These are phyloP conservation scores for Stomatorhinus walkeri DNA, from an alignment of 2,797 vertebrate genomes.

Conservation along the genomic window DNA sequence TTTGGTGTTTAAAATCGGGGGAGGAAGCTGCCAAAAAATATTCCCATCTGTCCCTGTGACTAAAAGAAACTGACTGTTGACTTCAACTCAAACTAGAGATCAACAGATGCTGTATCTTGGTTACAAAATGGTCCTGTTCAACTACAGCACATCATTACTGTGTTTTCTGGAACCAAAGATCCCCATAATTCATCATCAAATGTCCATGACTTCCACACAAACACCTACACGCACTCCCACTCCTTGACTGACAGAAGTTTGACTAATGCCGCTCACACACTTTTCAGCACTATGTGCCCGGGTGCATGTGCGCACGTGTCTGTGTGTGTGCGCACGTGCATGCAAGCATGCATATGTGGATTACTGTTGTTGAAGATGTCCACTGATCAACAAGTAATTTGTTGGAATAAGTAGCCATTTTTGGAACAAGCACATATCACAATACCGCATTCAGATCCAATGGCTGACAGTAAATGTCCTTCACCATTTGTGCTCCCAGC, in stretches of 20 bases:
- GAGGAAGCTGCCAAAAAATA: slow-evolving; percentile 23
- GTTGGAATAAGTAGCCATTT: neutral
- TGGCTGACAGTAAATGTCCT: neutral
- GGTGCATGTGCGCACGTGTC: neutral
- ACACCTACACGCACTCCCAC: slow-evolving; percentile 20
- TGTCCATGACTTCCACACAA: neutral
- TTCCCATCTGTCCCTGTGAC: slow-evolving; percentile 35
- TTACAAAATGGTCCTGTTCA: slow-evolving; percentile 2
- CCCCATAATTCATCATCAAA: slow-evolving; percentile 5
- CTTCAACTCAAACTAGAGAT: neutral
- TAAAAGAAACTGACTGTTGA: slow-evolving; percentile 26
- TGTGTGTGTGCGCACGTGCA: neutral
- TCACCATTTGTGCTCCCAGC: neutral
- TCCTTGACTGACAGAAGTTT: slow-evolving; percentile 16
- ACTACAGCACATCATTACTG: neutral
- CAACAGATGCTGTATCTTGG: slow-evolving; percentile 6
- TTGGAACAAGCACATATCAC: neutral
- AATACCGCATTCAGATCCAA: neutral
- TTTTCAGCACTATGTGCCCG: neutral
- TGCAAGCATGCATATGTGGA: neutral
- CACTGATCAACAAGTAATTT: neutral
- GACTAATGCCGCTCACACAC: slow-evolving; percentile 8
- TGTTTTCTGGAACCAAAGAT: slow-evolving; percentile 8
- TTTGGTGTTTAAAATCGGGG: slow-evolving; percentile 40
- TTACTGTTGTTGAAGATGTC: neutral